These are phyloP conservation scores for Cheilosia soror DNA, from an alignment of 2,888 invertebrate species.

Conservation along the genomic window DNA sequence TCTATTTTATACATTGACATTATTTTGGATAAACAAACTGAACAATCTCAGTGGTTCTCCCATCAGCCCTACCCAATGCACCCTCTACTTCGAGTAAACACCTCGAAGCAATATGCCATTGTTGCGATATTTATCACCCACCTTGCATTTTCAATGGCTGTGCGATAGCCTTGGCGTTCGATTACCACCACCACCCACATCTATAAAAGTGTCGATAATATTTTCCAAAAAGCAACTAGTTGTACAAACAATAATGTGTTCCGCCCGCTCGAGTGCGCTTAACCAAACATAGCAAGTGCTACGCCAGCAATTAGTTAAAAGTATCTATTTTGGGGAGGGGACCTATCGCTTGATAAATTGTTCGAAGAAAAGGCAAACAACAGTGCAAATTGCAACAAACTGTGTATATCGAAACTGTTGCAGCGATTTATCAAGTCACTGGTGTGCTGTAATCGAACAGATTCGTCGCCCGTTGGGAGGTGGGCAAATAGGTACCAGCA, in stretches of 20 bases:
- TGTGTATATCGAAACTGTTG: neutral
- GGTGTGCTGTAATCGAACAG: neutral
- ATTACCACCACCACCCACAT: too few species aligned
- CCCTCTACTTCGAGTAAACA: too few species aligned
- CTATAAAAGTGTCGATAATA: neutral
- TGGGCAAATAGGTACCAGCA: neutral
- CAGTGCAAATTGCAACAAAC: neutral
- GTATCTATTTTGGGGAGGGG: neutral
- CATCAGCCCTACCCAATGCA: too few species aligned
- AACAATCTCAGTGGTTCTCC: too few species aligned
- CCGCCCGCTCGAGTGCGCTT: neutral
- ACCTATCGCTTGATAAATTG: neutral
- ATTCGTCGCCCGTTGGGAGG: neutral
- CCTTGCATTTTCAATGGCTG: too few species aligned
- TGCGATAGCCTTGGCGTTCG: too few species aligned
- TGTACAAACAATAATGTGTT: neutral
- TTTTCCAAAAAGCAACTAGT: neutral
- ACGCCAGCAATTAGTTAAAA: constrained; percentile 1
- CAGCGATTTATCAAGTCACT: neutral
- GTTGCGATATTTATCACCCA: too few species aligned
- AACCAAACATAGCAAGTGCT: neutral
- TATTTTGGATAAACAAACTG: too few species aligned
- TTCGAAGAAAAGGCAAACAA: neutral
- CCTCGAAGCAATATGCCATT: too few species aligned
- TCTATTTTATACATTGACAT: too few species aligned